phyloP scores from a whole-genome alignment of 2,888 invertebrate species.

The Xanthorhoe spadicearia region DNA sequence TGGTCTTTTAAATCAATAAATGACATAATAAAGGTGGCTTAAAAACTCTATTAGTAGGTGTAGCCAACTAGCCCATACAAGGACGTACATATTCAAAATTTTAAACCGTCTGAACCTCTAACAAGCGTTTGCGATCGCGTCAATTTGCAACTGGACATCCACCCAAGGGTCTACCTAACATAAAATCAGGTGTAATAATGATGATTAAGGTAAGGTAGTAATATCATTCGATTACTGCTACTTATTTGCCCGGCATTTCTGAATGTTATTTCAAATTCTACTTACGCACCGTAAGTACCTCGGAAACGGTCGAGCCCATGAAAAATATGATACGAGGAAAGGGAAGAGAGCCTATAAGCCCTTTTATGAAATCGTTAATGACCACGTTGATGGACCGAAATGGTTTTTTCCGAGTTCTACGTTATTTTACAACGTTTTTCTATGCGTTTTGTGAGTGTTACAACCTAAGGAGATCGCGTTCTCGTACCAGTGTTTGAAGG shows the following conservation, averaged over 20 bases:
- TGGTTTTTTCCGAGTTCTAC: conserved; percentile 64
- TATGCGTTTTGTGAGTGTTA: conserved; percentile 57
- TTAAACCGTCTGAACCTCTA: neutral
- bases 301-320: conserved; percentile 72
- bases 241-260: conserved; percentile 17
- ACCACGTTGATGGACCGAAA: conserved; percentile 67
- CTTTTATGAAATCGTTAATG: conserved; percentile 82
- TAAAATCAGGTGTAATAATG: neutral
- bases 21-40: too few relatives aligned
- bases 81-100: too few relatives aligned
- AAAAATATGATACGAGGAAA: conserved; percentile 75
- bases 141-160: neutral
- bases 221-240: neutral
- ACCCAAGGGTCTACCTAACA: neutral
- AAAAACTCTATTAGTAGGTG: too few relatives aligned
- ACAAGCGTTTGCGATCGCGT: neutral
- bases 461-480: conserved; percentile 31
- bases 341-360: conserved; percentile 73
- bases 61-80: too few relatives aligned
- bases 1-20: too few relatives aligned
- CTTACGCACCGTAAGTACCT: conserved; percentile 59
- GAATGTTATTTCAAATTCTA: conserved; percentile 27
- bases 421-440: conserved; percentile 59
- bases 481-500: conserved; percentile 2
- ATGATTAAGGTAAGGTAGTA: conserved; percentile 1